A percentile compares a stretch with the other conserved stretches of the same genome.
Conservation (phyloP, 2,888 invertebrate species). For the Escarpia spicata region DNA sequence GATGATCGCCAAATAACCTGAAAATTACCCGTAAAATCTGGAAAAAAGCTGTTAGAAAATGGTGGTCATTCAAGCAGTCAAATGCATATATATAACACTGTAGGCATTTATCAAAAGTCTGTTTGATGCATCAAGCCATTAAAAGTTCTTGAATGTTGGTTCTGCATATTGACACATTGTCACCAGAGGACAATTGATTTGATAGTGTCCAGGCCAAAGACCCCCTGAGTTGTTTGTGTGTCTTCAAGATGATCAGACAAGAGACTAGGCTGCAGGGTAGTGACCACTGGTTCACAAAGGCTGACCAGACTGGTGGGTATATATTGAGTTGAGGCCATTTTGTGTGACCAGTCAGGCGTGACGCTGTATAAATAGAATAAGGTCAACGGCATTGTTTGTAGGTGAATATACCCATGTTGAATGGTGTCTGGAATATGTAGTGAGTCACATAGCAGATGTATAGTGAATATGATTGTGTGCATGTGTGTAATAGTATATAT, state of each 20-base stretch:
- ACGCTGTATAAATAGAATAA: not conserved
- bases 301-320: not conserved
- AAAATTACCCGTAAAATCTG: not conserved
- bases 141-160: not conserved
- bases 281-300: not conserved
- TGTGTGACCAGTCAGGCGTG: not conserved
- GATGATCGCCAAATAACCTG: not conserved
- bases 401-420: not conserved
- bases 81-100: too few species aligned
- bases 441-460: not conserved
- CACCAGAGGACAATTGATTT: not conserved
- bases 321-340: not conserved
- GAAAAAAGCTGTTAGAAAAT: too few species aligned
- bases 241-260: not conserved
- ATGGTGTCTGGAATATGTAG: slow-evolving; percentile 8
- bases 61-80: too few species aligned
- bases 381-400: not conserved
- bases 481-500: not conserved
- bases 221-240: not conserved
- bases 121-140: not conserved
- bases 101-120: not conserved
- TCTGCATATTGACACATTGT: not conserved
- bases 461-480: not conserved
- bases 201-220: not conserved
- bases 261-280: not conserved